Evolutionary conservation across 2,797 vertebrate genomes (phyloP).

Genomic region (Adelosebastes latens): DNA sequence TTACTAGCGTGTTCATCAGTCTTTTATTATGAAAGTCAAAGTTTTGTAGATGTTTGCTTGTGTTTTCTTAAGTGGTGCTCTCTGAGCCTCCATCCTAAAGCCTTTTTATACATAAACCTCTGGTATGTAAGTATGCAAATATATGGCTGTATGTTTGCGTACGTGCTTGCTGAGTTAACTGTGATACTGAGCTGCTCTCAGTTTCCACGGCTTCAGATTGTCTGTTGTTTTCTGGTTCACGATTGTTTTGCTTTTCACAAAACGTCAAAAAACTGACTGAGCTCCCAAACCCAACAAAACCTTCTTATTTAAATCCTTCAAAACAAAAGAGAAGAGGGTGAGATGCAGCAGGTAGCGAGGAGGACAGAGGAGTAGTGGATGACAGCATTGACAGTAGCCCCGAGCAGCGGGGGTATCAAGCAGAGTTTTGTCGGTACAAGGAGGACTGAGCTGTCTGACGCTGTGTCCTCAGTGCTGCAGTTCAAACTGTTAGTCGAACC

Average conservation of each 20-base stretch:
- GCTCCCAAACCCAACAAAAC: constrained; percentile 1
- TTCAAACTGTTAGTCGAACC: constrained; percentile 30
- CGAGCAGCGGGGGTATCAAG: constrained; percentile 50
- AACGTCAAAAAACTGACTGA: constrained; percentile 18
- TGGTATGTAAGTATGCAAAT: constrained; percentile 9
- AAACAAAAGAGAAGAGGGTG: constrained; percentile 15
- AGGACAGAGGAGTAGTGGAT: constrained; percentile 27
- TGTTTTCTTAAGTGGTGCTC: background rate
- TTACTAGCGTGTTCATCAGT: background rate
- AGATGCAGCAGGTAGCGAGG: constrained; percentile 21
- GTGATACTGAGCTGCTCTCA: constrained; percentile 13
- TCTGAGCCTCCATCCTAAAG: background rate
- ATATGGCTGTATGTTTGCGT: background rate
- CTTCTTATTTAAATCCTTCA: constrained; percentile 28
- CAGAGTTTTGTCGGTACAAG: constrained; percentile 46
- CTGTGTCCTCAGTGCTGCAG: constrained; percentile 24
- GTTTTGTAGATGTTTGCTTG: background rate
- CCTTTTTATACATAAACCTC: background rate
- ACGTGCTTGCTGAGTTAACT: constrained; percentile 7
- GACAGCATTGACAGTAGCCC: constrained; percentile 58
- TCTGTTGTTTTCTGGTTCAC: constrained; percentile 25
- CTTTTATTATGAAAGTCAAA: background rate
- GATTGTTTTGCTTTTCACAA: constrained; percentile 11
- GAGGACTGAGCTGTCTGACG: constrained; percentile 29
- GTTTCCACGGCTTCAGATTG: background rate